Evolutionary conservation across 2,888 invertebrate genomes (phyloP).

Genomic region (Pteria penguin): DNA sequence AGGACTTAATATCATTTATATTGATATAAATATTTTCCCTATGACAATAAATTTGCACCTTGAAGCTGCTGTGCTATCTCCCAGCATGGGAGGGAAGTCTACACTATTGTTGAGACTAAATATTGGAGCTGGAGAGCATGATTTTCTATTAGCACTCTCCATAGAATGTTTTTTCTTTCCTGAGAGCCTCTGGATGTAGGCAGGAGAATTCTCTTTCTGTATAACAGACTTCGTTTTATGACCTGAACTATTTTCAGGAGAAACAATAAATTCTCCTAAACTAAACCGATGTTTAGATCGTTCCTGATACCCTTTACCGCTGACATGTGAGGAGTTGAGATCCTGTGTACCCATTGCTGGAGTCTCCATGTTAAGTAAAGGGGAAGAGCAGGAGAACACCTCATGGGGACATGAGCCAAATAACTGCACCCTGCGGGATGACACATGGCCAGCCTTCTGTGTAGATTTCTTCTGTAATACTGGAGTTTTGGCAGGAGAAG

Average conservation of each 20-base stretch:
- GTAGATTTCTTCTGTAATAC: conserved; percentile 53
- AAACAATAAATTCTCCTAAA: conserved; percentile 69
- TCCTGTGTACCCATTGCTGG: conserved; percentile 25
- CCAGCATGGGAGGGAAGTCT: conserved; percentile 69
- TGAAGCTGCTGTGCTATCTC: too few relatives aligned
- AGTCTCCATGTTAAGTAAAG: too few relatives aligned
- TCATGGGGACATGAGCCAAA: conserved; percentile 66
- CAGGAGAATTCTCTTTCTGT: conserved; percentile 56
- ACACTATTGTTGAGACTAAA: conserved; percentile 61
- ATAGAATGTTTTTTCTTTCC: conserved; percentile 54
- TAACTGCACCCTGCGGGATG: conserved; percentile 62
- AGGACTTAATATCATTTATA: too few relatives aligned
- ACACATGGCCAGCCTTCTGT: conserved; percentile 31
- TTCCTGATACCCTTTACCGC: conserved; percentile 37
- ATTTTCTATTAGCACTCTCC: conserved; percentile 28
- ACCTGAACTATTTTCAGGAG: conserved; percentile 53
- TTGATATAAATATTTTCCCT: too few relatives aligned
- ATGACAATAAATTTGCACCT: too few relatives aligned
- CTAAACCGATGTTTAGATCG: conserved; percentile 65
- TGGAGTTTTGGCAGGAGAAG: conserved; percentile 73
- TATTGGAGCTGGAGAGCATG: conserved; percentile 48
- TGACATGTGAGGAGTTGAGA: conserved; percentile 24
- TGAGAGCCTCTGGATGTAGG: conserved; percentile 35
- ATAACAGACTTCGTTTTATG: conserved; percentile 37
- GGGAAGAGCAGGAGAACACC: conserved; percentile 57